Conservation (phyloP, 2,113 vertebrate species). For the Miniopterus natalensis region DNA sequence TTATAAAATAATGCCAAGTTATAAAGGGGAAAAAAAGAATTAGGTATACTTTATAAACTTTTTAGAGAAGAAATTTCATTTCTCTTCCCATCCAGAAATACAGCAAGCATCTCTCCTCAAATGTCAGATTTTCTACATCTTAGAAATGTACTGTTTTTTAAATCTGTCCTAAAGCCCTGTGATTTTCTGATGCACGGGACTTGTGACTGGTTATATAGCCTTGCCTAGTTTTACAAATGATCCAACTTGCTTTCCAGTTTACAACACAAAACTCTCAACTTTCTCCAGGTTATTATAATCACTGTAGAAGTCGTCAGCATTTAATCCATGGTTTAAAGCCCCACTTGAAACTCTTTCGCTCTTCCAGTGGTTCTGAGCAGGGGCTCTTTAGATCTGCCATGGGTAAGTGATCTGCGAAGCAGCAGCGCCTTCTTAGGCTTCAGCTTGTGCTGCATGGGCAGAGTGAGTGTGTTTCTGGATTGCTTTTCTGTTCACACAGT, state of each 20-base stretch:
- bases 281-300: constrained; percentile 90
- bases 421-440: constrained; percentile 66
- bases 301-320: constrained; percentile 90
- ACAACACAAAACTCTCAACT: constrained; percentile 77
- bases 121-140: neutral
- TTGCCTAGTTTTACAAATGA: constrained; percentile 40
- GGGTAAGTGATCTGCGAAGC: constrained; percentile 90
- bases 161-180: neutral
- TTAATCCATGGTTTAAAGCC: constrained; percentile 92
- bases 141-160: constrained; percentile 2
- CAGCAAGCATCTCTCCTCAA: neutral
- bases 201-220: neutral
- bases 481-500: constrained; percentile 30
- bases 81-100: constrained; percentile 31
- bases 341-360: constrained; percentile 89
- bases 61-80: neutral
- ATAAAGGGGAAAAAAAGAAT: constrained; percentile 1
- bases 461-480: constrained; percentile 74
- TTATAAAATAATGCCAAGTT: neutral
- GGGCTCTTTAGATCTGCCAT: constrained; percentile 81
- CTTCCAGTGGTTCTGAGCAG: constrained; percentile 85
- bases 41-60: neutral
- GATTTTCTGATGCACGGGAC: neutral
- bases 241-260: constrained; percentile 2
- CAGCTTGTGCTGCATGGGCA: constrained; percentile 65